Percentiles rank a stretch among this genome's conserved stretches.
These are phyloP conservation scores for Aythya baeri DNA, from an alignment of 2,113 vertebrate species.

Conservation along the genomic window DNA sequence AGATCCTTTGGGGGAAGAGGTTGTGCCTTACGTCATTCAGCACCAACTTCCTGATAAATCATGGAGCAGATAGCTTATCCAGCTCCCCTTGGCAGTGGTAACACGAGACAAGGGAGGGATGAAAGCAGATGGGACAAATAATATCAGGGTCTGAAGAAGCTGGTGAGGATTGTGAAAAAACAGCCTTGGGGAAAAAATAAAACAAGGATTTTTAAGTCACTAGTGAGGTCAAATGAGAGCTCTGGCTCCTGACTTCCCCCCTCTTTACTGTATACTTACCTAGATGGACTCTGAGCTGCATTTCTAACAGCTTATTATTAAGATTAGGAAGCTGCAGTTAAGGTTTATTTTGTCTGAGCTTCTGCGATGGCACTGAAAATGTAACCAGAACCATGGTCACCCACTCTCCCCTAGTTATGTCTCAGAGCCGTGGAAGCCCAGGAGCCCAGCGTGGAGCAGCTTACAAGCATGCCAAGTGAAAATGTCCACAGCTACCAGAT, in stretches of 20 bases:
- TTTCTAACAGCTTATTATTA: background rate
- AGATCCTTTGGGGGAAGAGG: constrained; percentile 35
- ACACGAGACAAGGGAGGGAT: background rate
- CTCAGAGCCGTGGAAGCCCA: background rate
- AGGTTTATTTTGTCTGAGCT: background rate
- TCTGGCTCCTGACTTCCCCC: background rate
- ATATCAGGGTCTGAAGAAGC: background rate
- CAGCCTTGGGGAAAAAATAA: background rate
- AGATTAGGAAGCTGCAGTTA: background rate
- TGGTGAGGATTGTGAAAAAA: background rate
- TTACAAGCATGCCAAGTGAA: rapidly evolving
- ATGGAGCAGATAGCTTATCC: constrained; percentile 5
- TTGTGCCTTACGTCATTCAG: constrained; percentile 42
- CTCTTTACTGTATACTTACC: background rate
- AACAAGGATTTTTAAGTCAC: background rate
- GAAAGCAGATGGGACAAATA: background rate
- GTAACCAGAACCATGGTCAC: background rate
- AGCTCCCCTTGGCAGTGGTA: background rate
- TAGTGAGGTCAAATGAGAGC: background rate
- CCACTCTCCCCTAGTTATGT: background rate
- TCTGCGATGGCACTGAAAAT: background rate
- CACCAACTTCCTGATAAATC: constrained; percentile 47
- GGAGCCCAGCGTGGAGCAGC: background rate
- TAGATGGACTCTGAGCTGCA: background rate
- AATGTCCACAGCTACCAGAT: background rate